Conservation (phyloP, 2,797 vertebrate genomes). For the Phalanger gymnotis region DNA sequence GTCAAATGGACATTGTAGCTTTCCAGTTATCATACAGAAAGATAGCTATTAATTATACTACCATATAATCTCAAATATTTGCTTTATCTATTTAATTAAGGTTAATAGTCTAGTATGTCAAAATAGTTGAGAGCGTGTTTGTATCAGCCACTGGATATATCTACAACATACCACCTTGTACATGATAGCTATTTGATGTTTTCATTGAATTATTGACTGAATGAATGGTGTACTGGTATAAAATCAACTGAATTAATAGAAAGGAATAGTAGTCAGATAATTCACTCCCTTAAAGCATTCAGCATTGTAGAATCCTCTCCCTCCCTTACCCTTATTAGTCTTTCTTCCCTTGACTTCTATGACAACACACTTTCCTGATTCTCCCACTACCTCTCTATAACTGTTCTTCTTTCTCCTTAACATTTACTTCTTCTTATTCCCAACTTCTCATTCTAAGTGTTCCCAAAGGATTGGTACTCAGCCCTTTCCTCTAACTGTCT, state of each 20-base stretch:
- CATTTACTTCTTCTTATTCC: not conserved
- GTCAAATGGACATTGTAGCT: not conserved
- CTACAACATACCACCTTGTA: not conserved
- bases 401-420: not conserved
- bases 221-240: not conserved
- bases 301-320: not conserved
- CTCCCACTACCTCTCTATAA: not conserved
- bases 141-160: slow-evolving; percentile 6
- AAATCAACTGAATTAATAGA: not conserved
- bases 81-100: slow-evolving; percentile 27
- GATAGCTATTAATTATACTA: slow-evolving; percentile 3
- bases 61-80: not conserved
- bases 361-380: not conserved
- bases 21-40: slow-evolving; percentile 27
- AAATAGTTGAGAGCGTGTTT: slow-evolving; percentile 25
- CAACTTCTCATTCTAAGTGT: not conserved
- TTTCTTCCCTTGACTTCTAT: not conserved
- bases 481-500: not conserved
- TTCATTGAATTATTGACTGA: not conserved
- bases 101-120: not conserved
- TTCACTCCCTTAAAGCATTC: not conserved
- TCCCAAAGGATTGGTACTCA: not conserved
- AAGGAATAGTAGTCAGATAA: not conserved
- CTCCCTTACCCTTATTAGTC: too few relatives aligned
- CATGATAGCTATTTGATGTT: not conserved